Conservation (phyloP, 2,888 invertebrate genomes). For the Scaptomyza flava region DNA sequence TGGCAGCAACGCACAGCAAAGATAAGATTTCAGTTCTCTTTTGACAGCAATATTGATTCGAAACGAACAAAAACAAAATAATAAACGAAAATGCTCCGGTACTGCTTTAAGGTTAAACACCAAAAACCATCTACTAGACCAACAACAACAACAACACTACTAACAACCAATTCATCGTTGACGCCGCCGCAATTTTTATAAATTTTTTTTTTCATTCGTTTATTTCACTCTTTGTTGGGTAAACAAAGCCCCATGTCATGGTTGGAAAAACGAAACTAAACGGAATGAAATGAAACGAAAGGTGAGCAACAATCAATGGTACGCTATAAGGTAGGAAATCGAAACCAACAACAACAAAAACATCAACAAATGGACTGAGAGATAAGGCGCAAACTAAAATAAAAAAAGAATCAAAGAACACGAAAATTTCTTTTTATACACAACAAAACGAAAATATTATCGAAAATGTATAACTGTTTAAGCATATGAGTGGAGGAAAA, state of each 20-base stretch:
- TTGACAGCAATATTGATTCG: conserved; percentile 80
- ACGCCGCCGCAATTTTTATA: conserved; percentile 53
- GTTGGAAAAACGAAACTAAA: conserved; percentile 49
- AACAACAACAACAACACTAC: conserved; percentile 1
- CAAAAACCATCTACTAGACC: conserved; percentile 18
- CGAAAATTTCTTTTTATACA: conserved; percentile 18
- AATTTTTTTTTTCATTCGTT: conserved; percentile 18
- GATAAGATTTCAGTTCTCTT: conserved; percentile 69
- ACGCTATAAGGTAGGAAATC: conserved; percentile 51
- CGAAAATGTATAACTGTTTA: conserved; percentile 23
- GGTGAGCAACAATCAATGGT: conserved; percentile 50
- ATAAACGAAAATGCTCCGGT: conserved; percentile 18
- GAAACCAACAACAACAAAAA: conserved; percentile 45
- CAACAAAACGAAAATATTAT: conserved; percentile 21
- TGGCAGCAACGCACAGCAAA: conserved; percentile 49
- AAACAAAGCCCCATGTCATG: conserved; percentile 60
- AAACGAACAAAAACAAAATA: conserved; percentile 8
- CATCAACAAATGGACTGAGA: conserved; percentile 21
- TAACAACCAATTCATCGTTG: conserved; percentile 11
- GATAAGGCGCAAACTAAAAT: conserved; percentile 60
- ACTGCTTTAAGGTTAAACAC: conserved; percentile 32
- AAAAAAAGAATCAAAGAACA: conserved; percentile 9
- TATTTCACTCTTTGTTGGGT: conserved; percentile 65
- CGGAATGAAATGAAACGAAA: conserved; percentile 50
- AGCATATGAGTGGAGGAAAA: conserved; percentile 1